Conservation (phyloP, 2,797 vertebrate genomes). For the Spheniscus humboldti region DNA sequence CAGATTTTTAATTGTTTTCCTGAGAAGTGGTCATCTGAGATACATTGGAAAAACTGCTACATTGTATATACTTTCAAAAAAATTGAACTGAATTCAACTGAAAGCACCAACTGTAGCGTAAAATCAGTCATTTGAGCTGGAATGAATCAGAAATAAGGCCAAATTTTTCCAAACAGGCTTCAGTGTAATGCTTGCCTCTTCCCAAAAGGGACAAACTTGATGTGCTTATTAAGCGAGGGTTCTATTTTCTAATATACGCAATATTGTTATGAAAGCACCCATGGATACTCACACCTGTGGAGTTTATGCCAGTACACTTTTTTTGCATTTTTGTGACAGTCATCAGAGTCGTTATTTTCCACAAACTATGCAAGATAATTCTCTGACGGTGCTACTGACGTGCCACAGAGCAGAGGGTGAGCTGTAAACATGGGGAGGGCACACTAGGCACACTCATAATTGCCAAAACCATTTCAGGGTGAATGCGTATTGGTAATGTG, state of each 20-base stretch:
- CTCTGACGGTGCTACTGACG: neutral
- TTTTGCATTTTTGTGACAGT: neutral
- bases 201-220: neutral
- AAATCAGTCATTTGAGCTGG: neutral
- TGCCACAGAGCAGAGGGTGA: neutral
- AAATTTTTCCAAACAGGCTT: neutral
- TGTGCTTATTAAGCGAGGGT: accelerated
- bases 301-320: neutral
- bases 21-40: neutral
- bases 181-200: neutral
- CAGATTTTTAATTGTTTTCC: neutral
- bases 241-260: neutral
- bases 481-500: neutral
- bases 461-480: neutral
- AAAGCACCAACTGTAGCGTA: neutral
- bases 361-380: neutral
- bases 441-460: neutral
- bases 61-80: neutral
- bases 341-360: neutral
- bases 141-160: neutral
- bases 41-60: neutral
- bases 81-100: neutral
- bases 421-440: neutral
- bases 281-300: neutral
- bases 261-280: neutral